Percentiles rank a stretch among this genome's conserved stretches.
These are phyloP conservation scores for Illadopsis cleaveri DNA, from an alignment of 2,113 vertebrate genomes.

Conservation along the genomic window DNA sequence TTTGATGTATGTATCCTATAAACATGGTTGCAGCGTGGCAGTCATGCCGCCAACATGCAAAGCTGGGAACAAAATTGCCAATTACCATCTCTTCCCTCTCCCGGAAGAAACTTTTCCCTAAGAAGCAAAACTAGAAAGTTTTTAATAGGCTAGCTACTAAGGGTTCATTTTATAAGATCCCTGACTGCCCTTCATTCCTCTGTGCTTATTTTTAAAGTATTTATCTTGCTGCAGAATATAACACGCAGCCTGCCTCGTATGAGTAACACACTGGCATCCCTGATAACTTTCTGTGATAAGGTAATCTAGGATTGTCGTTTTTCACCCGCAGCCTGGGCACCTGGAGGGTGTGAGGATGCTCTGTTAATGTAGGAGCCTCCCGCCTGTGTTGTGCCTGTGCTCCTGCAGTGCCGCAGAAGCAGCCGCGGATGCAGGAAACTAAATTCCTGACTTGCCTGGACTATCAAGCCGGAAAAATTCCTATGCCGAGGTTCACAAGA, in stretches of 20 bases:
- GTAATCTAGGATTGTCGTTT: neutral
- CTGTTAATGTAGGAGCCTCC: neutral
- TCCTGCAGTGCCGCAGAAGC: neutral
- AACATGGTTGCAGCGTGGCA: neutral
- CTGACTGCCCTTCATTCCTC: neutral
- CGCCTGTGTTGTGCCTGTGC: neutral
- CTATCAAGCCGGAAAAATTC: neutral
- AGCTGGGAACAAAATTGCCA: neutral
- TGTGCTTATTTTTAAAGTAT: neutral
- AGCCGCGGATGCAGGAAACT: neutral
- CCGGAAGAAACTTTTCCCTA: neutral
- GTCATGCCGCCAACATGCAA: neutral
- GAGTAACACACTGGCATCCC: neutral
- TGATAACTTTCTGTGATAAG: neutral
- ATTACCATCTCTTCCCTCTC: neutral
- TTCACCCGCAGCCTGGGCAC: accelerated
- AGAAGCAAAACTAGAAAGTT: neutral
- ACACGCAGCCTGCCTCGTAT: accelerated
- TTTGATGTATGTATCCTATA: neutral
- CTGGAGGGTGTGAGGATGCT: neutral
- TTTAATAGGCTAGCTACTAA: neutral
- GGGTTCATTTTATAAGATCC: neutral
- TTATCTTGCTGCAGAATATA: neutral
- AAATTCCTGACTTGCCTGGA: neutral
- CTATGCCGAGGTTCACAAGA: neutral